A percentile compares a stretch with the other conserved stretches of the same genome.
Evolutionary conservation across 1,140 invertebrate species (phyloP).

Genomic region (Conopomorpha cramerella): DNA sequence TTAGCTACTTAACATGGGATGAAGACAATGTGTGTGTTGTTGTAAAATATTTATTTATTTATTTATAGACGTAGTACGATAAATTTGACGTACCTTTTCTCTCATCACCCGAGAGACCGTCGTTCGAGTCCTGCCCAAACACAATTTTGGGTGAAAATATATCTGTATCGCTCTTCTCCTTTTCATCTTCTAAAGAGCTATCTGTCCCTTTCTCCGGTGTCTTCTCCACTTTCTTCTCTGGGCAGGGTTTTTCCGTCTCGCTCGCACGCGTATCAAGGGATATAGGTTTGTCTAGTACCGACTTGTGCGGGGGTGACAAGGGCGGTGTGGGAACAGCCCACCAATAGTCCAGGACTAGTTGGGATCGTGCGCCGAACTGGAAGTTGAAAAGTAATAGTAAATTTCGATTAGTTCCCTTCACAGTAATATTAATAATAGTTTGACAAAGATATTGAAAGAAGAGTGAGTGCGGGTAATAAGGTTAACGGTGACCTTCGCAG

Average conservation of each 20-base stretch:
- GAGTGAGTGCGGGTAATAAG: too few species aligned
- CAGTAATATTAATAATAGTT: too few species aligned
- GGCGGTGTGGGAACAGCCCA: slow-evolving; percentile 66
- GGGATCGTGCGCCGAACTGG: slow-evolving; percentile 79
- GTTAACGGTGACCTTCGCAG: too few species aligned
- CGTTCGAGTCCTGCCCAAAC: slow-evolving; percentile 45
- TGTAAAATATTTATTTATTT: too few species aligned
- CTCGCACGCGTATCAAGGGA: not conserved
- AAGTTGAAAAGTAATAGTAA: slow-evolving; percentile 5
- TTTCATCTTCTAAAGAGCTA: slow-evolving; percentile 30
- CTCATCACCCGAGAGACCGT: slow-evolving; percentile 43
- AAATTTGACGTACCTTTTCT: slow-evolving; percentile 28
- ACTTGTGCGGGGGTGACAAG: slow-evolving; percentile 20
- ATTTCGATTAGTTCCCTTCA: too few species aligned
- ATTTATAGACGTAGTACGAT: too few species aligned
- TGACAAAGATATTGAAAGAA: too few species aligned
- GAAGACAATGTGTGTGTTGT: too few species aligned
- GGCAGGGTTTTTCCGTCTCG: slow-evolving; percentile 12
- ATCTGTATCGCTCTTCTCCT: slow-evolving; percentile 33
- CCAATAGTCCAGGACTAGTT: slow-evolving; percentile 81
- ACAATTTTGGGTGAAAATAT: slow-evolving; percentile 47
- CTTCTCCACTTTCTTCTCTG: slow-evolving; percentile 20
- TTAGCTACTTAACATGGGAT: too few species aligned
- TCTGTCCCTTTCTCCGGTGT: slow-evolving; percentile 24
- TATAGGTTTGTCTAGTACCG: slow-evolving; percentile 5